Evolutionary conservation across 2,113 vertebrate genomes (phyloP), one percentile per base, ranked within the genome.

Genomic region (Gavialis gangeticus): DNA sequence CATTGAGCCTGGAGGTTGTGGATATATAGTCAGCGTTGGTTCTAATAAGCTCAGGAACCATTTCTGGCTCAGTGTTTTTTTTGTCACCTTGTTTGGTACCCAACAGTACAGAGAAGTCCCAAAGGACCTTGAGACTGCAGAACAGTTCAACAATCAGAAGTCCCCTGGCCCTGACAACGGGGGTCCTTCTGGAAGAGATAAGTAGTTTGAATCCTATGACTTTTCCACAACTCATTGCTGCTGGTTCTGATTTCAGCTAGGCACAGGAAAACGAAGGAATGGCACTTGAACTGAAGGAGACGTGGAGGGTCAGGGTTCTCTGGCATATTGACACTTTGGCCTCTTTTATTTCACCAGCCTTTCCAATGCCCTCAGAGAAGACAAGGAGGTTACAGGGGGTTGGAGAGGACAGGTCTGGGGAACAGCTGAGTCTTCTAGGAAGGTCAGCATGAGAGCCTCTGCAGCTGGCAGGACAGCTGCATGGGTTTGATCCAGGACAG

Each of bases 151-250:
- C 14, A 3, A 22, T 2, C 21, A 59, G 62, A 17, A 58, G 81
- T 10, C 10, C 9, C 0, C 22, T 5, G 55, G 22, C 37, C 22
- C 54, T 4, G 0, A 37, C 25, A 2, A 37, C 0, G 22, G 10
- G 16, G 46, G 46, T 46, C 30, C 28, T 67, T 9, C 17, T 30
- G 34, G 18, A 16, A 21, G 69, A 73, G 13, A 34, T 25, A 4
- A 22, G 12, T 46, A 37, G 5, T 73, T 46, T 15, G 34, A 73
- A 46, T 46, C 46, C 46, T 46, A 46, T 46, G 46, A 46, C 46
- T 46, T 46, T 46, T 46, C 7, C 46, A 46, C 46, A 46, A 46
- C 46, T 37, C 34, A 24, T 46, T 21, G 22, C 34, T 15, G 34
- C 34, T 73, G 30, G 30, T 37, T 18, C 67, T 71, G 67, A 71